These are phyloP conservation scores for Syrmaticus mikado DNA, from an alignment of 2,113 vertebrate genomes.

Conservation along the genomic window DNA sequence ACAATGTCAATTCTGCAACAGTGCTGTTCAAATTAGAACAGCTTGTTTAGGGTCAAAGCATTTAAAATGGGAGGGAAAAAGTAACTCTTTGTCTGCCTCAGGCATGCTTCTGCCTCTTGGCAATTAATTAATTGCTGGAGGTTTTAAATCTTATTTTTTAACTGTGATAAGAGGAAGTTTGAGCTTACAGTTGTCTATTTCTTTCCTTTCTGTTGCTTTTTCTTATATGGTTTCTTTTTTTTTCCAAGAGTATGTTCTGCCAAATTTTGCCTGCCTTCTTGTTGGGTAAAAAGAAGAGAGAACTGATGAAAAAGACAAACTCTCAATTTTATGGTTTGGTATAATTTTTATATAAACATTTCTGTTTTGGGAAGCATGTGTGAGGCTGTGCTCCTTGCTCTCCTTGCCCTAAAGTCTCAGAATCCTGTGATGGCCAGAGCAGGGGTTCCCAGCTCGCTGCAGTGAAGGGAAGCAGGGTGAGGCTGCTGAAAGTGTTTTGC, in stretches of 20 bases:
- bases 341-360: not conserved
- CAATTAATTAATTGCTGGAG: not conserved
- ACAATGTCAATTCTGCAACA: not conserved
- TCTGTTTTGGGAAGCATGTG: fast-evolving
- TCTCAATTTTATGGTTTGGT: not conserved
- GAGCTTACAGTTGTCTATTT: not conserved
- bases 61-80: not conserved
- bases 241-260: not conserved
- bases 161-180: not conserved
- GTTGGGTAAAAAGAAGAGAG: not conserved
- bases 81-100: not conserved
- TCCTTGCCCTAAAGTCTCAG: fast-evolving
- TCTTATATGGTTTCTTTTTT: not conserved
- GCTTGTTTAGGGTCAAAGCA: fast-evolving
- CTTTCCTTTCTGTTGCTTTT: not conserved
- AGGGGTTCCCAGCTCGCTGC: fast-evolving
- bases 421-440: not conserved
- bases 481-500: not conserved
- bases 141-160: not conserved
- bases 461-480: not conserved
- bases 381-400: not conserved
- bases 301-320: not conserved
- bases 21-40: not conserved
- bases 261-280: not conserved
- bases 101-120: not conserved